Conservation (phyloP, 2,113 vertebrate genomes). For the Macaca mulatta region DNA sequence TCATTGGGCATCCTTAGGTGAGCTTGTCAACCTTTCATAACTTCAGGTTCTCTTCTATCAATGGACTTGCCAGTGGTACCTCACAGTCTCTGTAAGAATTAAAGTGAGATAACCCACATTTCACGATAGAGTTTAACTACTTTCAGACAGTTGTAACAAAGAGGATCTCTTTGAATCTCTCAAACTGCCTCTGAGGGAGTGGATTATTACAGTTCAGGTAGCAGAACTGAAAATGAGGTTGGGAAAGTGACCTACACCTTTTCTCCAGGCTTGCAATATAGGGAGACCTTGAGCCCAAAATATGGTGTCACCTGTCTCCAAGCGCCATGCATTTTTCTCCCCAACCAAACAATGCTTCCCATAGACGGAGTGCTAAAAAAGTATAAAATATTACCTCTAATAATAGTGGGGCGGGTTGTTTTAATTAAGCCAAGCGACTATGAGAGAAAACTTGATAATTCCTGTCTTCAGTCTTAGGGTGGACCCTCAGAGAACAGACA, state of each 20-base stretch:
- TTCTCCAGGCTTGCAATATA: not conserved
- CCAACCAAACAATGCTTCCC: not conserved
- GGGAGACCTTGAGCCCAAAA: not conserved
- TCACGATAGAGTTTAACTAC: not conserved
- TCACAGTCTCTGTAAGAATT: not conserved
- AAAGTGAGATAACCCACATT: not conserved
- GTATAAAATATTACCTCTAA: not conserved
- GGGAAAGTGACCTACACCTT: not conserved
- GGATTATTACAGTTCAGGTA: not conserved
- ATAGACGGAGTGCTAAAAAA: not conserved
- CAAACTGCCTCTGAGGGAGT: not conserved
- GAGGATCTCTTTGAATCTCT: not conserved
- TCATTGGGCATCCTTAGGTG: not conserved
- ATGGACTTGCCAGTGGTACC: not conserved
- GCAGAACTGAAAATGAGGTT: not conserved
- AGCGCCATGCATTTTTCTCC: not conserved
- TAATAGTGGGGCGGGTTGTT: not conserved
- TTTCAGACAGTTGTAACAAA: not conserved
- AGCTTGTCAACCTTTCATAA: not conserved
- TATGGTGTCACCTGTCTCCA: not conserved
- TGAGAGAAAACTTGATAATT: not conserved
- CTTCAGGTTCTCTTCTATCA: not conserved
- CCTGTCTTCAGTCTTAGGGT: not conserved
- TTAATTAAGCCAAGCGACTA: not conserved
- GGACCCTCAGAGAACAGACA: not conserved